These are phyloP conservation scores for Hippolais icterina DNA, from an alignment of 2,113 vertebrate species.

Conservation along the genomic window DNA sequence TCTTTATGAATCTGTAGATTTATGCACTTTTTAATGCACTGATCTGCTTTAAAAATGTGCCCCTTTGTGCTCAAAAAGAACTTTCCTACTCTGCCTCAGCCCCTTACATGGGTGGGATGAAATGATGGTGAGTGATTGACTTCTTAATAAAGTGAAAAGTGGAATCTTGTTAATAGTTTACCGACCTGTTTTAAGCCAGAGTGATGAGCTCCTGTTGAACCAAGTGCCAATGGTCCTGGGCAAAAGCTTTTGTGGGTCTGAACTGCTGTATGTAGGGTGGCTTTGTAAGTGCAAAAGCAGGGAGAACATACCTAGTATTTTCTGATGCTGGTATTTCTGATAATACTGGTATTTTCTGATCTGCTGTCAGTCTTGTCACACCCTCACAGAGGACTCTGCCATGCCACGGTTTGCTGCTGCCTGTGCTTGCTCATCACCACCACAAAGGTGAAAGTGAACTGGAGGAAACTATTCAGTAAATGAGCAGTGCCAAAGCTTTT, in stretches of 20 bases:
- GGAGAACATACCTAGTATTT: not conserved
- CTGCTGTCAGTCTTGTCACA: not conserved
- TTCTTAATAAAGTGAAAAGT: not conserved
- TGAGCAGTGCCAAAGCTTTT: not conserved
- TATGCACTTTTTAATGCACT: not conserved
- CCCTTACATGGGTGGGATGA: not conserved
- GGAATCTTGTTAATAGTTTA: not conserved
- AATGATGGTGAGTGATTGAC: not conserved
- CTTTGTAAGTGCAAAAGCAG: not conserved
- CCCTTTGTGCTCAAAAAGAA: not conserved
- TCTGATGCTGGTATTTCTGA: not conserved
- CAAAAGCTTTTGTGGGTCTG: not conserved
- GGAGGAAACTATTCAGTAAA: not conserved
- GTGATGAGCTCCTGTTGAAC: not conserved
- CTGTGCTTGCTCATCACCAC: not conserved
- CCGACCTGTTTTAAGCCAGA: not conserved
- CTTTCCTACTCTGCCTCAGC: not conserved
- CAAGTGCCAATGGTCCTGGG: not conserved
- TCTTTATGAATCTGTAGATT: not conserved
- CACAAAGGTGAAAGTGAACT: not conserved
- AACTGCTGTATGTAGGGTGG: not conserved
- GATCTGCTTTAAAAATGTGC: not conserved
- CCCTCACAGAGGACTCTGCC: not conserved
- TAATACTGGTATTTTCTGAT: not conserved
- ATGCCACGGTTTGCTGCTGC: not conserved